Evolutionary conservation across 2,113 vertebrate species (phyloP).

Genomic region (Chloropsis cyanopogon): DNA sequence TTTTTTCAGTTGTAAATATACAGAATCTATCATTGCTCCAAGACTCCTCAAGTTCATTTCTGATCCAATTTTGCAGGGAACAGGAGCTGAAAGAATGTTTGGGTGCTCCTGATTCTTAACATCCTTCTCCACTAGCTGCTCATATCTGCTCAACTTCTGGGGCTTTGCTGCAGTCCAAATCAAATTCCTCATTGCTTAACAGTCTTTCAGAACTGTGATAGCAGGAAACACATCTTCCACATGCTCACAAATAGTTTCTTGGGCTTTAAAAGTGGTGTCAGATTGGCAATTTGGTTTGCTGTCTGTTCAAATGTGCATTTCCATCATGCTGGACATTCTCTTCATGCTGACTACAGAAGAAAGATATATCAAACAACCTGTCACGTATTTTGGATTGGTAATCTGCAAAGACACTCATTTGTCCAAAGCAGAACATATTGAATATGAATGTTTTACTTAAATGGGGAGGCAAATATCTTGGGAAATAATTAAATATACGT

Average conservation of each 20-base stretch:
- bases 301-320: conserved; percentile 7
- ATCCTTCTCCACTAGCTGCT: neutral
- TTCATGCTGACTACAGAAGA: neutral
- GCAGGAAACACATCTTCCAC: neutral
- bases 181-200: neutral
- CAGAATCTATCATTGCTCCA: neutral
- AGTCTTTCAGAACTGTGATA: neutral
- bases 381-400: neutral
- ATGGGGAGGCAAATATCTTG: neutral
- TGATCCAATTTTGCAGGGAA: neutral
- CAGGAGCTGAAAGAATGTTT: neutral
- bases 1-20: neutral
- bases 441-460: neutral
- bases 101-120: neutral
- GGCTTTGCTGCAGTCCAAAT: neutral
- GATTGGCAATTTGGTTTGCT: neutral
- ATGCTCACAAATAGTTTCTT: neutral
- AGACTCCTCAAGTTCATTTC: neutral
- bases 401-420: neutral
- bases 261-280: neutral
- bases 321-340: neutral
- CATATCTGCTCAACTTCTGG: neutral
- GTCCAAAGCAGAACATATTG: neutral
- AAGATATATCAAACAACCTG: neutral
- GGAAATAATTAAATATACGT: neutral